Evolutionary conservation across 1,140 invertebrate species (phyloP).

Genomic region (Aradophagus sp.): DNA sequence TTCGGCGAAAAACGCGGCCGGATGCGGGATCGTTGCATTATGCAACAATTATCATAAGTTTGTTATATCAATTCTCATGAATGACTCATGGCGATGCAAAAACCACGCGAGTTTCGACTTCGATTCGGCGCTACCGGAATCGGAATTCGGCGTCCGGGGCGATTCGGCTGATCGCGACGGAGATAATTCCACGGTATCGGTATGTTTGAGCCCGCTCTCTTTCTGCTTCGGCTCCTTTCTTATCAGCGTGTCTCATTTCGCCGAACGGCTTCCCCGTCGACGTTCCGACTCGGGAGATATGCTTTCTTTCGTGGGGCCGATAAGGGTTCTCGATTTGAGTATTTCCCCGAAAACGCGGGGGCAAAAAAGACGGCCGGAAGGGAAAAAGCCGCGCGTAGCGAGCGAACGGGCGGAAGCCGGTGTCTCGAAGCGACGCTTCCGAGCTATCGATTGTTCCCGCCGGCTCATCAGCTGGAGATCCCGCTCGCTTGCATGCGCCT

Average conservation of each 20-base stretch:
- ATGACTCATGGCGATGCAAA: slow-evolving; percentile 3
- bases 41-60: slow-evolving; percentile 19
- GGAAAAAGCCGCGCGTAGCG: too few species aligned
- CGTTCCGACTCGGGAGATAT: slow-evolving; percentile 22
- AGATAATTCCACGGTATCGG: slow-evolving; percentile 30
- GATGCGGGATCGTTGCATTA: slow-evolving; percentile 1
- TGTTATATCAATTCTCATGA: slow-evolving; percentile 9
- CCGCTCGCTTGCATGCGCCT: slow-evolving; percentile 37
- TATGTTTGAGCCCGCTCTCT: slow-evolving; percentile 27
- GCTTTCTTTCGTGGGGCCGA: slow-evolving; percentile 15
- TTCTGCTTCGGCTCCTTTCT: slow-evolving; percentile 23
- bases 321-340: slow-evolving; percentile 50
- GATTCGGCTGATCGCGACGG: slow-evolving; percentile 25
- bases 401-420: slow-evolving; percentile 12
- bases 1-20: too few species aligned
- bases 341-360: slow-evolving; percentile 17
- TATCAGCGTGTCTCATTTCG: slow-evolving; percentile 33
- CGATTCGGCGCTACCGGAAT: too few species aligned
- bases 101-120: too few species aligned
- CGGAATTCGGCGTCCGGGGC: too few species aligned
- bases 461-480: slow-evolving; percentile 42
- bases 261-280: slow-evolving; percentile 16
- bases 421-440: slow-evolving; percentile 36
- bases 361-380: slow-evolving; percentile 24
- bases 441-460: slow-evolving; percentile 50